Percentiles rank a stretch among this genome's conserved stretches.
Conservation (phyloP, 2,797 vertebrate genomes). For the Dromococcyx pavoninus region DNA sequence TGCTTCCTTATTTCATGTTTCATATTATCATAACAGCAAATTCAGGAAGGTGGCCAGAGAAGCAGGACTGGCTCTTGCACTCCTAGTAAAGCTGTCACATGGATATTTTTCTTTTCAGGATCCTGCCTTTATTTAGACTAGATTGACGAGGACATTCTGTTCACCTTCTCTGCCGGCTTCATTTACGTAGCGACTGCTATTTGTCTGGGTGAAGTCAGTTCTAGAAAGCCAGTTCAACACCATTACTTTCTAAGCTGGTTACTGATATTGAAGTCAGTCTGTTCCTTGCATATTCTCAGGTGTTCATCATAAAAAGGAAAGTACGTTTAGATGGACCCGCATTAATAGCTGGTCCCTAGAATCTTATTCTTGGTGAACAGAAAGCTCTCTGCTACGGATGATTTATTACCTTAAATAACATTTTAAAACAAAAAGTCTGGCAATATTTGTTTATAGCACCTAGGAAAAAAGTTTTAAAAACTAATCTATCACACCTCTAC, state of each 20-base stretch:
- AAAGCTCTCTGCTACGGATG: not conserved
- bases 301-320: not conserved
- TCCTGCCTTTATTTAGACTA: not conserved
- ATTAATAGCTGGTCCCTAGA: not conserved
- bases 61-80: not conserved
- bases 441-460: not conserved
- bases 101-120: not conserved
- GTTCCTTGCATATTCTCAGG: not conserved
- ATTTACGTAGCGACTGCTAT: not conserved
- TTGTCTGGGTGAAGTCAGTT: not conserved
- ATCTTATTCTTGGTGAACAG: not conserved
- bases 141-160: not conserved
- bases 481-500: not conserved
- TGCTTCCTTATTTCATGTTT: not conserved
- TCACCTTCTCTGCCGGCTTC: not conserved
- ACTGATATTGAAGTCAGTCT: not conserved
- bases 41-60: not conserved
- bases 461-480: not conserved
- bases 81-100: not conserved
- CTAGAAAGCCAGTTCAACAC: not conserved
- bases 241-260: not conserved
- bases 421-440: not conserved
- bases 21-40: not conserved
- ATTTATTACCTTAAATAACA: not conserved
- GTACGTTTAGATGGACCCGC: not conserved